A percentile compares a stretch with the other conserved stretches of the same genome.
These are phyloP conservation scores for Parnassius glacialis DNA, from an alignment of 2,888 invertebrate genomes.

Conservation along the genomic window DNA sequence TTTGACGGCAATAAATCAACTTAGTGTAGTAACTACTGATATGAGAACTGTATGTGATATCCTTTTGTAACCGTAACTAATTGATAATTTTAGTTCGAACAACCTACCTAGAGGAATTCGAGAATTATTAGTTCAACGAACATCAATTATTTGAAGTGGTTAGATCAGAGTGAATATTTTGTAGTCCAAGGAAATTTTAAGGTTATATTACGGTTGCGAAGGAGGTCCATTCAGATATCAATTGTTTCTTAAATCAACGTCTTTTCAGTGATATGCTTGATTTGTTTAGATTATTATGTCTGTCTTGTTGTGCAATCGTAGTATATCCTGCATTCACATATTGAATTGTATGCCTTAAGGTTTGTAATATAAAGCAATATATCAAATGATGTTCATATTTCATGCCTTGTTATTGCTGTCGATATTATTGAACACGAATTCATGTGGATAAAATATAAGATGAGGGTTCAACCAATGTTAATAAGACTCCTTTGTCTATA, in stretches of 20 bases:
- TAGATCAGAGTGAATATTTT: too few species aligned
- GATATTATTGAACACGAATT: conserved; percentile 18
- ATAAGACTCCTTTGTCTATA: not conserved
- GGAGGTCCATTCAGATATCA: conserved; percentile 11
- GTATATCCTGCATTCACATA: conserved; percentile 27
- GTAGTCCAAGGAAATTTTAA: too few species aligned
- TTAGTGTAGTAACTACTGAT: conserved; percentile 5
- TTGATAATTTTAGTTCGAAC: too few species aligned
- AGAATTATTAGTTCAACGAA: too few species aligned
- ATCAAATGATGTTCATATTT: conserved; percentile 11
- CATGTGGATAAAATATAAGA: conserved; percentile 4
- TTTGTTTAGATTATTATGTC: conserved; percentile 24
- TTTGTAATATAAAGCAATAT: conserved; percentile 24
- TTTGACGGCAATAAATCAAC: conserved; percentile 16
- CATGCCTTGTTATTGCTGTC: conserved; percentile 11
- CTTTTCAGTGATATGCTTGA: conserved; percentile 14
- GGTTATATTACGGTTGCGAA: too few species aligned
- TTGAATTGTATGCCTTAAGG: conserved; percentile 18
- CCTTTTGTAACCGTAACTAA: not conserved
- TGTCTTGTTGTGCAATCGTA: conserved; percentile 29
- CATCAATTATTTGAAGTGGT: too few species aligned
- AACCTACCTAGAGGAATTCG: too few species aligned
- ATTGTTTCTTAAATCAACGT: not conserved
- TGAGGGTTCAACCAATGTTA: conserved; percentile 5
- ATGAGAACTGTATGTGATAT: conserved; percentile 16